Evolutionary conservation across 2,113 vertebrate species (phyloP), one percentile per base, ranked within the genome.

Genomic region (Lontra canadensis): DNA sequence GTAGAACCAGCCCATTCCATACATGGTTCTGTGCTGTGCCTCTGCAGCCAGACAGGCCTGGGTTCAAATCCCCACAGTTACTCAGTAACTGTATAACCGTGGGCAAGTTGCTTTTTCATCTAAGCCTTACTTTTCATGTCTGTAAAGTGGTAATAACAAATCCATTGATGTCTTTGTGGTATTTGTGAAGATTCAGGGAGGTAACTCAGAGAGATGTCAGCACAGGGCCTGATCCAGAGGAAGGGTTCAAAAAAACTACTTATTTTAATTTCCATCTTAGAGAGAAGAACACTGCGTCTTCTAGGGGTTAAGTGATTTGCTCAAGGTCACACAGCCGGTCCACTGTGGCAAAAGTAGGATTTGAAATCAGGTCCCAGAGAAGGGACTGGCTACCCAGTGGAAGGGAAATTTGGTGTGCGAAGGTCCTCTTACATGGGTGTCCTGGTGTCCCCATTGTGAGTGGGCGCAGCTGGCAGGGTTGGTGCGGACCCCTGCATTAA

Each of bases 131-230:
- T 91, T 83, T 31, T 85, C 84, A 59, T 36, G 42, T 39, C 81
- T 93, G 18, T 65, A 84, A 93, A 95, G n/a, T 57, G 42, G 31
- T 49, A 76, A 61, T 21, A 31, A 85, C 59, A 55, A 63, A 44
- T 31, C 69, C 4, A 31, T 13, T 0, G 18, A 2, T 8, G 13
- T 71, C 47, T 88, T 83, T 76, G 23, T 23, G n/a, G 14, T 59
- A 29, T 61, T 78, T 39, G 79, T 36, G 67, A 93, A 88, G 29
- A 21, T 49, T 86, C 23, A 21, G 1, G 52, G 25, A 36, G 39
- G 47, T 21, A 52, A 63, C 13, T 86, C 55, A 20, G 10, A 10
- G 23, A 7, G 76, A 34, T 61, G 36, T 59, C 57, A 29, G 29
- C 17, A 4, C 8, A 67, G 65, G 23, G 49, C 23, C 65, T 65